Base-by-base conservation (phyloP, 2,797 vertebrate species). In the Smutsia temminckii region DNA sequence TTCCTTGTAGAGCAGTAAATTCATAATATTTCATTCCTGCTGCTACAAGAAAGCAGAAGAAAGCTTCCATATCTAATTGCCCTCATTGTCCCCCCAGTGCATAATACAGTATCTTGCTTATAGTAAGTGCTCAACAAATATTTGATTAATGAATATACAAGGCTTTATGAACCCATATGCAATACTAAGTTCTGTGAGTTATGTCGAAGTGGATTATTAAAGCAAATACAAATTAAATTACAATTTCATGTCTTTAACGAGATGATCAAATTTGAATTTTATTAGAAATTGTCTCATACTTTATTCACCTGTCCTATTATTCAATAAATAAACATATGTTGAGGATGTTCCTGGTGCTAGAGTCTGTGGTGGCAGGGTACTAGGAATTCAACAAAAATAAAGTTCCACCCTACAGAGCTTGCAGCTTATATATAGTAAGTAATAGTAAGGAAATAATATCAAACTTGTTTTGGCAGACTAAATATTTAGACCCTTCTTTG, bases 401-500 rank as follows among this genome's bases (percentile, higher is more conserved):
- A 75, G 20, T 66, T 84, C 37, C 2, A 32, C 6, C 3, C 27
- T 37, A 34, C 0, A 8, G 37, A 96, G 46, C 12, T 91, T 84
- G n/a, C 11, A 80, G 42, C n/a, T 93, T 91, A 11, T 63, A 92
- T 78, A 23, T 94, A 91, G 57, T 92, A 84, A 90, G 27, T 77
- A 95, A 79, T 17, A 84, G 17, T 49, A 83, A 94, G 59, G 25
- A 81, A 87, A 63, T 77, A 91, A 93, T 55, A 77, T 5, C 14
- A 59, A 87, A 63, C 9, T 91, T 93, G 23, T 12, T 84, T 89
- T 83, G 77, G 32, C n/a, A 77, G 34, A 81, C 32, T 93, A 72
- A 86, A 80, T 32, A 94, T 85, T 93, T 96, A 94, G 68, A 64
- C 16, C 29, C 71, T 95, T 59, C 68, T 92, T 83, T 96, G 68